Evolutionary conservation across 2,113 vertebrate species (phyloP).

Genomic region (Argyrosomus japonicus): DNA sequence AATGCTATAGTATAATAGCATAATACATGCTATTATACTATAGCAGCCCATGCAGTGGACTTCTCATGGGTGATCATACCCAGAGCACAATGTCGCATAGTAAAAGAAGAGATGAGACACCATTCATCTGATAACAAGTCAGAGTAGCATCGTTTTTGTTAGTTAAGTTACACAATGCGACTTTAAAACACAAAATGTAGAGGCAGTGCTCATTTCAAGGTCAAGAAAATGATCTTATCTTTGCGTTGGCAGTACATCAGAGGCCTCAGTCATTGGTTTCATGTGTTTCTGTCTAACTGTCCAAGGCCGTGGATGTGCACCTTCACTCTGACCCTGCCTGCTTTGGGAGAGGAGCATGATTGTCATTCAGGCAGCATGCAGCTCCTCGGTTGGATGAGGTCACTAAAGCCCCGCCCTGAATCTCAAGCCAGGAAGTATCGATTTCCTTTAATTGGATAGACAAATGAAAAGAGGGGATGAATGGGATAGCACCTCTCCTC

Average conservation of each 20-base stretch:
- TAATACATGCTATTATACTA: too few relatives aligned
- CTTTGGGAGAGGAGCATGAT: slow-evolving; percentile 23
- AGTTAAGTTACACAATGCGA: too few relatives aligned
- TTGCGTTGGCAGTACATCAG: not conserved
- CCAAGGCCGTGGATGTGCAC: not conserved
- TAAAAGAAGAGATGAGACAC: too few relatives aligned
- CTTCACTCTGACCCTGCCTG: slow-evolving; percentile 31
- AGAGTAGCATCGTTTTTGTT: too few relatives aligned
- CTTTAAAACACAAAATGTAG: too few relatives aligned
- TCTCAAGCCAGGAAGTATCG: slow-evolving; percentile 71
- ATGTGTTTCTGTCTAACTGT: not conserved
- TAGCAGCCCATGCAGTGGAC: too few relatives aligned
- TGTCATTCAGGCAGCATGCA: slow-evolving; percentile 68
- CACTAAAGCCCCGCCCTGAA: slow-evolving; percentile 70
- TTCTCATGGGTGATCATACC: too few relatives aligned
- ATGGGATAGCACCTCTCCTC: slow-evolving; percentile 30
- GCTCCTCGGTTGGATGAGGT: slow-evolving; percentile 64
- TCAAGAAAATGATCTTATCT: not conserved
- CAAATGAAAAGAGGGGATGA: slow-evolving; percentile 62
- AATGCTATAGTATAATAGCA: too few relatives aligned
- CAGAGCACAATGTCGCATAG: too few relatives aligned
- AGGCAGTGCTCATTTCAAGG: slow-evolving; percentile 9
- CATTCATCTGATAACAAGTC: too few relatives aligned
- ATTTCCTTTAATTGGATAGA: slow-evolving; percentile 83
- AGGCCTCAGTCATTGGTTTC: not conserved